Conservation (phyloP, 2,888 invertebrate species). For the Lithophane semibrunnea region DNA sequence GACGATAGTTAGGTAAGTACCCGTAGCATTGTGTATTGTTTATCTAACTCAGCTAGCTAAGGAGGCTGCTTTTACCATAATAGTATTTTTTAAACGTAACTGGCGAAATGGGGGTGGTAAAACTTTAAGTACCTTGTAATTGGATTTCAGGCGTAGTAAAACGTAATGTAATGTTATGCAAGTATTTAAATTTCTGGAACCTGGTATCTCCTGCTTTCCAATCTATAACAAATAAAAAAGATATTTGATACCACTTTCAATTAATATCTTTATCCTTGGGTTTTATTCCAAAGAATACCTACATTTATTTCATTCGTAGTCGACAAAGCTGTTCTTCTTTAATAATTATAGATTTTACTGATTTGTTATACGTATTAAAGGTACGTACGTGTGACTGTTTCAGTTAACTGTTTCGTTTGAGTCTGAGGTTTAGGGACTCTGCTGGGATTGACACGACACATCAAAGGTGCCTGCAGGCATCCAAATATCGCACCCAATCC, state of each 20-base stretch:
- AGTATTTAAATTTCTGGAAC: not conserved
- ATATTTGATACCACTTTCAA: not conserved
- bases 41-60: not conserved
- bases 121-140: not conserved
- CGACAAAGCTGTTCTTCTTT: not conserved
- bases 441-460: constrained; percentile 21
- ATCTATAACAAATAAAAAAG: not conserved
- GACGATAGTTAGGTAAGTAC: constrained; percentile 17
- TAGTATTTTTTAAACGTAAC: not conserved
- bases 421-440: constrained; percentile 36
- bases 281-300: not conserved
- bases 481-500: constrained; percentile 57
- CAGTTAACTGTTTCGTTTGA: constrained; percentile 20
- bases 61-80: too few species aligned
- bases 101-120: not conserved
- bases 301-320: not conserved
- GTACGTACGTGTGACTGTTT: not conserved
- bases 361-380: not conserved
- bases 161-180: too few species aligned
- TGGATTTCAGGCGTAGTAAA: too few species aligned
- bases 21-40: not conserved
- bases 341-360: not conserved
- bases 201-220: not conserved
- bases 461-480: constrained; percentile 54
- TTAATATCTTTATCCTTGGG: not conserved